Conservation (phyloP, 2,113 vertebrate genomes). For the Speoplatyrhinus poulsoni region DNA sequence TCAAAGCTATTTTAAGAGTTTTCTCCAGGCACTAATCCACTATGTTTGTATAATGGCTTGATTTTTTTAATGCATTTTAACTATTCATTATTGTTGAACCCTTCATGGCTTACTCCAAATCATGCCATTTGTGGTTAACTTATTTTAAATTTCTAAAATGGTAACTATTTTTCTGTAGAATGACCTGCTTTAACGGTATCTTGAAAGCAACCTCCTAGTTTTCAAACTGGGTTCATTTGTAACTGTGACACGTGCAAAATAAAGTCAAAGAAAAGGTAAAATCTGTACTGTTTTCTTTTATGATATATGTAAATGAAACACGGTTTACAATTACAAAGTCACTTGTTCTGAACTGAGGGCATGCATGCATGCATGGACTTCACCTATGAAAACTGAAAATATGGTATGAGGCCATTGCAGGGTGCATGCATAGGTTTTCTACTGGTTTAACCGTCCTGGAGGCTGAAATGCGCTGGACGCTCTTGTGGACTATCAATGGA, state of each 20-base stretch:
- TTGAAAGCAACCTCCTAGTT: conserved; percentile 17
- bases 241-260: conserved; percentile 19
- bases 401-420: too few species aligned
- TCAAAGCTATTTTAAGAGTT: background rate
- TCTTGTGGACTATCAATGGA: too few species aligned
- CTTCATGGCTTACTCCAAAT: background rate
- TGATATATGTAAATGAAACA: too few species aligned
- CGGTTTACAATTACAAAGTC: too few species aligned
- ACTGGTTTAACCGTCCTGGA: too few species aligned
- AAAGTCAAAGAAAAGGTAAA: conserved; percentile 14
- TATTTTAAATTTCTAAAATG: conserved; percentile 23
- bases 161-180: conserved; percentile 9
- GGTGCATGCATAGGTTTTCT: too few species aligned
- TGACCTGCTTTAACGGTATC: background rate
- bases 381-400: too few species aligned
- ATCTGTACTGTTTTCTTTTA: background rate
- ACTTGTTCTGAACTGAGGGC: too few species aligned
- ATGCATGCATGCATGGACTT: too few species aligned
- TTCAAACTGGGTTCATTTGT: conserved; percentile 16
- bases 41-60: background rate
- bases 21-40: background rate
- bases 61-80: background rate
- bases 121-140: background rate
- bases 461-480: too few species aligned
- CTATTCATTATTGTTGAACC: background rate